A percentile compares a stretch with the other conserved stretches of the same genome.
These are phyloP conservation scores for Sinocyclocheilus rhinocerous DNA, from an alignment of 2,113 vertebrate genomes.

Conservation along the genomic window DNA sequence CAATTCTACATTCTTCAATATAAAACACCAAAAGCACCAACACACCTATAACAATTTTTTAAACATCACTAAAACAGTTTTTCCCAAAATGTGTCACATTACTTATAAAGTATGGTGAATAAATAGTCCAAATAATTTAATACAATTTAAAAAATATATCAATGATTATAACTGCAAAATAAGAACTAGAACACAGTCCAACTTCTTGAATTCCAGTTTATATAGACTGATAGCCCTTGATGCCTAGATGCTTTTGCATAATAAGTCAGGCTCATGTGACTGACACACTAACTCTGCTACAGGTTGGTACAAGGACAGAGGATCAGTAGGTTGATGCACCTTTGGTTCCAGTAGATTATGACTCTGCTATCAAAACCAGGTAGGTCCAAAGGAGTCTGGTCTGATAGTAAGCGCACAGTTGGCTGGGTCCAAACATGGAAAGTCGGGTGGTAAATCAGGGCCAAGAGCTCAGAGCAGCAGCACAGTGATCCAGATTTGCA, in stretches of 20 bases:
- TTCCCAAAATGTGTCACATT: background rate
- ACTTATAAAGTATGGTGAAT: background rate
- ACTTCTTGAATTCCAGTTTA: background rate
- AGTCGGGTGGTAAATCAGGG: background rate
- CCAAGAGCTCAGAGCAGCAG: slow-evolving; percentile 49
- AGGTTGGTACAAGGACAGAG: background rate
- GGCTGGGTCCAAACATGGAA: background rate
- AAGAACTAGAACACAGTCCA: background rate
- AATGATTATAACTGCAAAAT: background rate
- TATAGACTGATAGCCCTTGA: background rate
- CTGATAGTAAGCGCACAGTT: background rate
- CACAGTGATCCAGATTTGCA: slow-evolving; percentile 76
- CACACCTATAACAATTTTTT: background rate
- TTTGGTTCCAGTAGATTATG: background rate
- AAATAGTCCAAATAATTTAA: background rate
- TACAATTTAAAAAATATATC: background rate
- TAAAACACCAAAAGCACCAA: background rate
- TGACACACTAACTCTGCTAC: background rate
- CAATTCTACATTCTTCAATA: background rate
- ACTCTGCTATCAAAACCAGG: background rate
- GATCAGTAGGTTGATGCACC: background rate
- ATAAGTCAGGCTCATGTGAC: background rate
- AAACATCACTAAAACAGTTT: background rate
- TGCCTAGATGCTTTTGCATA: background rate
- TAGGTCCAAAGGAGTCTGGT: background rate